Conservation (phyloP, 2,113 vertebrate species). For the Perca flavescens region DNA sequence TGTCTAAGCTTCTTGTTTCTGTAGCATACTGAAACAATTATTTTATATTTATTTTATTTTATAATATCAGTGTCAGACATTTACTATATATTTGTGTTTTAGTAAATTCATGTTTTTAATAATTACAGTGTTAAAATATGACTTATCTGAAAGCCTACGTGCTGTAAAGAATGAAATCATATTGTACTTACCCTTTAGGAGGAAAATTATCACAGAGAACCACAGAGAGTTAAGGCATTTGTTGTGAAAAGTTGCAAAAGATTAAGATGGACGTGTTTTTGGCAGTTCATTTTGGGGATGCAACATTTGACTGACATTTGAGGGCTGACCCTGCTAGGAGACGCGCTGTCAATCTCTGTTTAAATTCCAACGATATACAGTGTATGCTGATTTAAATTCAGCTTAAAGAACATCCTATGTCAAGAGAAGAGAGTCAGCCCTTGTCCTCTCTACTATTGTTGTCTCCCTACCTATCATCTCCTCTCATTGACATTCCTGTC, state of each 20-base stretch:
- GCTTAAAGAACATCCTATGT: not conserved
- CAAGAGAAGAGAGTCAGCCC: not conserved
- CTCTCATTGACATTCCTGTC: slow-evolving; percentile 55
- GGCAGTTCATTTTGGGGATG: not conserved
- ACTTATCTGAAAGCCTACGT: too few relatives aligned
- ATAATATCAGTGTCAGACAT: too few relatives aligned
- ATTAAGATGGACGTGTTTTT: too few relatives aligned
- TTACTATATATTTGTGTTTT: too few relatives aligned
- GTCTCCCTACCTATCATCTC: slow-evolving; percentile 36
- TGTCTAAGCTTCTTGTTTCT: not conserved
- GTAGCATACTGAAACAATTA: not conserved
- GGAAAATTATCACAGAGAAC: too few relatives aligned
- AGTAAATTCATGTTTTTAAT: too few relatives aligned
- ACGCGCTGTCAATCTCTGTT: not conserved
- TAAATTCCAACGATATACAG: not conserved
- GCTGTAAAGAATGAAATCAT: too few relatives aligned
- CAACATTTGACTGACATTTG: not conserved
- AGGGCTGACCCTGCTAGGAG: not conserved
- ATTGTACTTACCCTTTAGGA: too few relatives aligned
- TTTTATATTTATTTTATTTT: too few relatives aligned
- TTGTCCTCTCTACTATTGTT: slow-evolving; percentile 19
- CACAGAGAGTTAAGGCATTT: too few relatives aligned
- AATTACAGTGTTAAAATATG: too few relatives aligned
- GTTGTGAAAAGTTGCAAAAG: not conserved
- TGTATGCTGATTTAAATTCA: not conserved